Conservation (phyloP, 2,888 invertebrate genomes). For the Plagodis dolabraria region DNA sequence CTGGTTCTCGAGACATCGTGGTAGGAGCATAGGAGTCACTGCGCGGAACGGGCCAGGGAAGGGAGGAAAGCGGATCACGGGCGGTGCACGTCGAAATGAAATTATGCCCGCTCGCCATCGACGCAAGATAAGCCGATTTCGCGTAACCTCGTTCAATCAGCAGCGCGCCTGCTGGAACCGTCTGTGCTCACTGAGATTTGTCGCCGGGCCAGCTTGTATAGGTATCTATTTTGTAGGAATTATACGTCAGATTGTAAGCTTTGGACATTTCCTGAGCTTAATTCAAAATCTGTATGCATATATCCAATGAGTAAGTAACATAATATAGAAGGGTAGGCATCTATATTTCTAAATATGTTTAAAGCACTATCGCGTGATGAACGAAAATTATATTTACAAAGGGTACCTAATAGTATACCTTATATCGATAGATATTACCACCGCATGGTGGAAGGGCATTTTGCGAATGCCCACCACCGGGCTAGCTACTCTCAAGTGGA, state of each 20-base stretch:
- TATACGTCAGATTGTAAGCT: slow-evolving; percentile 4
- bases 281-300: too few relatives aligned
- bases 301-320: too few relatives aligned
- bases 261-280: neutral
- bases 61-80: slow-evolving; percentile 34
- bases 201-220: slow-evolving; percentile 9
- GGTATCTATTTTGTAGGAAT: slow-evolving; percentile 15
- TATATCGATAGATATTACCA: too few relatives aligned
- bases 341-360: too few relatives aligned
- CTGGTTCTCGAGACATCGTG: slow-evolving; percentile 5
- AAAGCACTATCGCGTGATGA: too few relatives aligned
- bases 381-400: too few relatives aligned
- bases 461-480: too few relatives aligned
- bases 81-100: slow-evolving; percentile 63
- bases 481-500: too few relatives aligned
- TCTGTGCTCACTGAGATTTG: slow-evolving; percentile 47
- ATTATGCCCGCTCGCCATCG: slow-evolving; percentile 68
- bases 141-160: slow-evolving; percentile 78
- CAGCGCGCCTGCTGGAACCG: slow-evolving; percentile 53
- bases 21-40: neutral
- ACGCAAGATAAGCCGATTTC: slow-evolving; percentile 75
- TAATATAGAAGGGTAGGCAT: too few relatives aligned
- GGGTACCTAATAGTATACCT: too few relatives aligned
- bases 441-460: too few relatives aligned
- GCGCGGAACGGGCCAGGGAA: slow-evolving; percentile 5